phyloP scores from a whole-genome alignment of 2,113 vertebrate species.

The Bolborhynchus lineola region DNA sequence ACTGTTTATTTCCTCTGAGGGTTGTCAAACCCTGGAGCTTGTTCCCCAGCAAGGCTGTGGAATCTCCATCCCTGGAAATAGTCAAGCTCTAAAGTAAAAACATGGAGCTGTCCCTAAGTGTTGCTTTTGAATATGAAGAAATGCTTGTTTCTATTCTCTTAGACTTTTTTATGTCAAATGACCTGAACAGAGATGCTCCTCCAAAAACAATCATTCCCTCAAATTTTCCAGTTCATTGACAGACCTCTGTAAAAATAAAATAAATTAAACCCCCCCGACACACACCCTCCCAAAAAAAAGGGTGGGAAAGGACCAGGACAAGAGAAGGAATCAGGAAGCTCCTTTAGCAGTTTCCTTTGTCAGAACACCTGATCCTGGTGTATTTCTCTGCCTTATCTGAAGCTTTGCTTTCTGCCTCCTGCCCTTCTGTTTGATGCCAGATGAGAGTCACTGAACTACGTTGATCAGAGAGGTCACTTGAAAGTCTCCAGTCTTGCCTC shows the following conservation, averaged over 20 bases:
- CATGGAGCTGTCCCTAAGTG: not conserved
- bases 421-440: not conserved
- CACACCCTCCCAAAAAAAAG: no score
- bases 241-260: not conserved
- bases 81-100: not conserved
- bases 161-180: not conserved
- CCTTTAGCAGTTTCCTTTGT: not conserved
- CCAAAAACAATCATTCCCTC: not conserved
- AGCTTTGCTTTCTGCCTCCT: not conserved
- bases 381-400: not conserved
- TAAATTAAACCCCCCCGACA: fast-evolving
- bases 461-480: not conserved
- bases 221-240: not conserved
- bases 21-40: not conserved
- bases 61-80: not conserved
- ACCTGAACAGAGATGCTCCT: not conserved
- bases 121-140: not conserved
- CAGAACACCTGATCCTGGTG: not conserved
- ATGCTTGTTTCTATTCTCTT: not conserved
- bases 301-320: not conserved
- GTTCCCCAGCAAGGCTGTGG: not conserved
- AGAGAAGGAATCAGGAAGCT: not conserved
- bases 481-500: not conserved
- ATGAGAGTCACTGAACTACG: fast-evolving
- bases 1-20: not conserved